Conservation (phyloP, 1,140 invertebrate species). For the Parapsyche elsis region DNA sequence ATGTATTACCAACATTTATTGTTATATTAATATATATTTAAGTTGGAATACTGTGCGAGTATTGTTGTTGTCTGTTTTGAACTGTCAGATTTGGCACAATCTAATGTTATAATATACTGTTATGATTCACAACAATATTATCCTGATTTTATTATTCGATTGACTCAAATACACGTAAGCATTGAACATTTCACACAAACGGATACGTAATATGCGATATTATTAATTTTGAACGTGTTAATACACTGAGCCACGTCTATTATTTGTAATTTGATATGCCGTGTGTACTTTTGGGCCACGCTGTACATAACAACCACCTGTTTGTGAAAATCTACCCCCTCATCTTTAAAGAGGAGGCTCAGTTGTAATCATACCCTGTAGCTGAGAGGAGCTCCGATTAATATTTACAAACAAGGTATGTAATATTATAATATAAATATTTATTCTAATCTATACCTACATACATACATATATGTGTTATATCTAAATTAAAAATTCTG, state of each 20-base stretch:
- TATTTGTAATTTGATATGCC: background rate
- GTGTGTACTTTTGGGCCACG: background rate
- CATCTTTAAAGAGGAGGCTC: background rate
- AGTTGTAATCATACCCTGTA: conserved; percentile 8
- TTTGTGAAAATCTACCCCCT: background rate
- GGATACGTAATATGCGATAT: background rate
- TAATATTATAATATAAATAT: background rate
- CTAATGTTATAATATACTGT: too few relatives aligned
- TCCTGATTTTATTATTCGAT: too few relatives aligned
- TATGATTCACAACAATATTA: too few relatives aligned
- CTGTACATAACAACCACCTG: conserved; percentile 31
- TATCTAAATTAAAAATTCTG: too few relatives aligned
- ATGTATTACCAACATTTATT: too few relatives aligned
- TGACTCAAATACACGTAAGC: background rate
- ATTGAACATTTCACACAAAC: background rate
- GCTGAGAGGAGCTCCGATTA: background rate
- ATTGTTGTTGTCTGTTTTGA: too few relatives aligned
- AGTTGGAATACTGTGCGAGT: too few relatives aligned
- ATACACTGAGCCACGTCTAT: background rate
- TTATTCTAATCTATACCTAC: background rate
- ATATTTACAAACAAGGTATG: too few relatives aligned
- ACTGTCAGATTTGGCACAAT: too few relatives aligned
- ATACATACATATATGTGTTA: too few relatives aligned
- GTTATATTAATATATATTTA: too few relatives aligned
- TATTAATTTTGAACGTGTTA: background rate